A percentile compares a stretch with the other conserved stretches of the same genome.
phyloP scores from a whole-genome alignment of 1,140 invertebrate genomes.

The Plectrocnemia conspersa region DNA sequence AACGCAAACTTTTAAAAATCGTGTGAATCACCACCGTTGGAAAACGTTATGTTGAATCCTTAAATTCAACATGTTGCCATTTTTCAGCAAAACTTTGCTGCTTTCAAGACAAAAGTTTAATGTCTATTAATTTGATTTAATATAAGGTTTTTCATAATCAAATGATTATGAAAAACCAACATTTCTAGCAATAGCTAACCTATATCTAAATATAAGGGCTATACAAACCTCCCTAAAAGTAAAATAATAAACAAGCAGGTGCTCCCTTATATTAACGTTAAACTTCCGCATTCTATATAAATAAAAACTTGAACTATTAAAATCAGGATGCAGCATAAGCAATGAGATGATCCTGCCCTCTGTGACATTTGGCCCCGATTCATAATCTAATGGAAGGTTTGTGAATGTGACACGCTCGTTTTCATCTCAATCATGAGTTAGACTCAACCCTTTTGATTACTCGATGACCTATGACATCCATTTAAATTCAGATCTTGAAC shows the following conservation, averaged over 20 bases:
- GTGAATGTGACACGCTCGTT: background rate
- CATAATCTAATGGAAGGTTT: background rate
- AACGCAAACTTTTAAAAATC: too few relatives aligned
- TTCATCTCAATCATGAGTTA: too few relatives aligned
- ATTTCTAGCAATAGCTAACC: background rate
- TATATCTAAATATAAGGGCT: background rate
- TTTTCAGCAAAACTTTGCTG: too few relatives aligned
- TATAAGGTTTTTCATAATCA: background rate
- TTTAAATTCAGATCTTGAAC: background rate
- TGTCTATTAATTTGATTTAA: background rate
- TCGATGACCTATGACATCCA: conserved; percentile 9
- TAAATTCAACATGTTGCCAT: too few relatives aligned
- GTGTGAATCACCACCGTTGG: too few relatives aligned
- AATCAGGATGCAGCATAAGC: background rate
- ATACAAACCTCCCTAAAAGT: background rate
- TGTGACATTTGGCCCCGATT: background rate
- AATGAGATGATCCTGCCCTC: background rate
- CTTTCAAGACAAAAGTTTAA: conserved; percentile 6
- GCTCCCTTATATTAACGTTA: background rate
- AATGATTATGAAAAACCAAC: background rate
- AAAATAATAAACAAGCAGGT: background rate
- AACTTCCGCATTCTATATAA: conserved; percentile 16
- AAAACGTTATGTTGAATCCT: too few relatives aligned
- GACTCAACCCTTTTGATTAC: conserved; percentile 1
- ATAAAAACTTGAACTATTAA: too few relatives aligned